A percentile compares a stretch with the other conserved stretches of the same genome.
phyloP scores from a whole-genome alignment of 2,797 vertebrate species.

The Halcyon chelicuti region DNA sequence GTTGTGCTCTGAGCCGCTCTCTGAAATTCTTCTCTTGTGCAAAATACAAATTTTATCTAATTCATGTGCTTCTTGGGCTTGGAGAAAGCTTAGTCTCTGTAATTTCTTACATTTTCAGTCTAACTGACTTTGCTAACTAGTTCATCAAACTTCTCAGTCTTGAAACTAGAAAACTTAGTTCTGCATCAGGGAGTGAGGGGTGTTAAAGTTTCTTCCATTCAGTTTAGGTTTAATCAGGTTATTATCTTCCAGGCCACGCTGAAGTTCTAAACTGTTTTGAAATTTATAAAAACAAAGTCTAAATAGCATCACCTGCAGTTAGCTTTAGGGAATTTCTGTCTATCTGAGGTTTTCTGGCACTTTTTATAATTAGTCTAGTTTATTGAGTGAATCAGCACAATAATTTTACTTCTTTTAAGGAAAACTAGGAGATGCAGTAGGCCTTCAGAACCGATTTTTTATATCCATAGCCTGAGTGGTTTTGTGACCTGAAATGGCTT shows the following conservation, averaged over 20 bases:
- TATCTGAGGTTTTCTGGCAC: background rate
- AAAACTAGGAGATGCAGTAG: background rate
- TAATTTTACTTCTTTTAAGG: background rate
- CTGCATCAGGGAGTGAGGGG: background rate
- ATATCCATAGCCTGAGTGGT: background rate
- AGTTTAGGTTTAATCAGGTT: background rate
- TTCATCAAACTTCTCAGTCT: background rate
- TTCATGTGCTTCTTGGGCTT: background rate
- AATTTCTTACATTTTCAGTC: background rate
- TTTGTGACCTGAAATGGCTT: background rate
- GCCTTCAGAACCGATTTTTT: background rate
- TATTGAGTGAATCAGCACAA: background rate
- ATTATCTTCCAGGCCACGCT: background rate
- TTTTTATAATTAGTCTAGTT: background rate
- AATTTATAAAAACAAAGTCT: background rate
- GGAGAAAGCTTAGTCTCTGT: background rate
- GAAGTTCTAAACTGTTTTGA: background rate
- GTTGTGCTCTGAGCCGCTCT: background rate
- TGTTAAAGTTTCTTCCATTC: background rate
- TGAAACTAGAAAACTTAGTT: background rate
- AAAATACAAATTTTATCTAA: background rate
- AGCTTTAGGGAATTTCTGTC: conserved; percentile 2
- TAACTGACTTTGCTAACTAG: background rate
- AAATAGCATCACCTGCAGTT: conserved; percentile 30
- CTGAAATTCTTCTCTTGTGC: background rate